phyloP scores from a whole-genome alignment of 2,113 vertebrate species.

The Indicator maculatus region DNA sequence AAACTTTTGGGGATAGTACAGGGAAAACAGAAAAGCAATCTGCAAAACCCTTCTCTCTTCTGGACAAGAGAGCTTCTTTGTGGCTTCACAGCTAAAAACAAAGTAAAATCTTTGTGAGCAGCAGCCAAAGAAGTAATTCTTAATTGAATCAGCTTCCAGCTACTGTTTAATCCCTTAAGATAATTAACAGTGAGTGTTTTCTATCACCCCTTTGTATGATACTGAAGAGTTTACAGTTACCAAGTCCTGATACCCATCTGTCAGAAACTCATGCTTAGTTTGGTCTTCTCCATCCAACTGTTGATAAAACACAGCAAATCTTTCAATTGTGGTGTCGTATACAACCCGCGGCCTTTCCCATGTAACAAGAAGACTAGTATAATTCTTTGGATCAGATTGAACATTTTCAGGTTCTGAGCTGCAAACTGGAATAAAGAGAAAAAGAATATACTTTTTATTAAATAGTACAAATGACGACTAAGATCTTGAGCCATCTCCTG shows the following conservation, averaged over 20 bases:
- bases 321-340: constrained; percentile 90
- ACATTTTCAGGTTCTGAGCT: constrained; percentile 95
- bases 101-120: not conserved
- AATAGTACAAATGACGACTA: constrained; percentile 25
- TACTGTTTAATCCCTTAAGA: not conserved
- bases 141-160: not conserved
- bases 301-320: constrained; percentile 89
- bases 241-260: constrained; percentile 98
- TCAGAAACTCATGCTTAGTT: constrained; percentile 86
- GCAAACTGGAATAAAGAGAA: constrained; percentile 81
- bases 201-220: constrained; percentile 18
- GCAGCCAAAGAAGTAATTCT: not conserved
- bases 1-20: not conserved
- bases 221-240: constrained; percentile 79
- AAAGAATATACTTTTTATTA: not conserved
- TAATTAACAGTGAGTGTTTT: not conserved
- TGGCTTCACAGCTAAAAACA: not conserved
- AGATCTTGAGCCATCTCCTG: not conserved
- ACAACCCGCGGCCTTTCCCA: constrained; percentile 96
- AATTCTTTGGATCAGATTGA: constrained; percentile 87
- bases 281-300: constrained; percentile 76
- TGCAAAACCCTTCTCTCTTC: not conserved
- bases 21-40: not conserved
- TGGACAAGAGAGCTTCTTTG: not conserved
- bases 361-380: constrained; percentile 90